Evolutionary conservation across 2,113 vertebrate species (phyloP).

Genomic region (Isurus oxyrinchus): DNA sequence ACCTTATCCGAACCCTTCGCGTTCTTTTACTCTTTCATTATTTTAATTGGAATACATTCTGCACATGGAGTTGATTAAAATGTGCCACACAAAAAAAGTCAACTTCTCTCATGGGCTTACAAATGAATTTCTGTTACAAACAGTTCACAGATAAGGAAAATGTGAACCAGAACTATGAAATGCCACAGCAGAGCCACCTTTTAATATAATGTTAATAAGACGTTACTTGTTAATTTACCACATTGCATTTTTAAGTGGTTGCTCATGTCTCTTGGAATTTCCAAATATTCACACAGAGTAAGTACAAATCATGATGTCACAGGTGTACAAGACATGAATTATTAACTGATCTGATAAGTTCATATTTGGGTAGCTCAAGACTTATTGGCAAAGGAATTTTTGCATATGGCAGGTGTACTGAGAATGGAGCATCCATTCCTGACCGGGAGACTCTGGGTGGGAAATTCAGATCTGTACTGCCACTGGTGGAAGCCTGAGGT

Average conservation of each 20-base stretch:
- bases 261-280: background rate
- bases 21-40: background rate
- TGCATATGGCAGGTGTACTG: background rate
- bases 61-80: background rate
- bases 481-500: too few species aligned
- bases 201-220: conserved; percentile 20
- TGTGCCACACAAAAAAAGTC: background rate
- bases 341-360: conserved; percentile 3
- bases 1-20: background rate
- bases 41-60: background rate
- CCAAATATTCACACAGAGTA: background rate
- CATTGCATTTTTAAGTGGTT: background rate
- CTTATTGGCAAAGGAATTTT: too few species aligned
- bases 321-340: background rate
- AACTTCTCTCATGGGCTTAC: background rate
- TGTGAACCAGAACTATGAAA: background rate
- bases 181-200: background rate
- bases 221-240: conserved; percentile 22
- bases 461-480: too few species aligned
- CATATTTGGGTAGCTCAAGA: background rate
- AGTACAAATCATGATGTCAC: background rate
- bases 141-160: background rate
- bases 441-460: background rate
- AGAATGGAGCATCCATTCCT: background rate
- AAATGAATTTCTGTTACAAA: background rate